These are phyloP conservation scores for Fragum fragum DNA, from an alignment of 2,888 invertebrate genomes.

Conservation along the genomic window DNA sequence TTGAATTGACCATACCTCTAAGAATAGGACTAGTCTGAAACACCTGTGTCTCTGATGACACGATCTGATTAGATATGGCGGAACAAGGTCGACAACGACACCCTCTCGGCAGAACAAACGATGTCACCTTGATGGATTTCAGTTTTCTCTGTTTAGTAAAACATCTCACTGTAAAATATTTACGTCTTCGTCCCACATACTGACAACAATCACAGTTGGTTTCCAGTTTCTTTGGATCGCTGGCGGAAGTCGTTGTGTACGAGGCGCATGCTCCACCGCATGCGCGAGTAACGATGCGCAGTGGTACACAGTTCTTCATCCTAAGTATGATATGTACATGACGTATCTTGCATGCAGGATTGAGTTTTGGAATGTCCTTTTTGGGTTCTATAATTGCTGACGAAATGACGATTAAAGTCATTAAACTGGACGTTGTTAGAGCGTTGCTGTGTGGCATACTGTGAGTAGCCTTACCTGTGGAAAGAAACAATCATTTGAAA, in stretches of 20 bases:
- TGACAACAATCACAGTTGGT: slow-evolving; percentile 60
- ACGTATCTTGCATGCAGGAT: slow-evolving; percentile 20
- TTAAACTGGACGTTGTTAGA: not conserved
- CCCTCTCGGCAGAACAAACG: slow-evolving; percentile 39
- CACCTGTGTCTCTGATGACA: slow-evolving; percentile 45
- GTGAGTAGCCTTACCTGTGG: no score
- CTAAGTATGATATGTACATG: slow-evolving; percentile 45
- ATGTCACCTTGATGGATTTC: slow-evolving; percentile 38
- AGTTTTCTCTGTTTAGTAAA: slow-evolving; percentile 35
- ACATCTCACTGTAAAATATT: slow-evolving; percentile 53
- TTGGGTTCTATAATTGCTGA: not conserved
- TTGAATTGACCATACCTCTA: slow-evolving; percentile 19
- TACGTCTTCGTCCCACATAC: slow-evolving; percentile 52
- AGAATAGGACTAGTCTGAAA: slow-evolving; percentile 53
- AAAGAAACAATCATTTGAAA: no score
- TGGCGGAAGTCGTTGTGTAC: slow-evolving; percentile 47
- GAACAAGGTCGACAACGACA: slow-evolving; percentile 62
- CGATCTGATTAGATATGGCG: slow-evolving; percentile 36
- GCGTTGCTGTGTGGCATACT: not conserved
- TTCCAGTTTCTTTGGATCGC: slow-evolving; percentile 46
- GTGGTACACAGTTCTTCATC: slow-evolving; percentile 52
- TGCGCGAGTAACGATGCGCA: slow-evolving; percentile 48
- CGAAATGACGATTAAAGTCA: not conserved
- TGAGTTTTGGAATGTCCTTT: slow-evolving; percentile 2
- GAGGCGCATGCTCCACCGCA: slow-evolving; percentile 57